A percentile compares a stretch with the other conserved stretches of the same genome.
Evolutionary conservation across 2,888 invertebrate genomes (phyloP).

Genomic region (Pseudoips prasinana): DNA sequence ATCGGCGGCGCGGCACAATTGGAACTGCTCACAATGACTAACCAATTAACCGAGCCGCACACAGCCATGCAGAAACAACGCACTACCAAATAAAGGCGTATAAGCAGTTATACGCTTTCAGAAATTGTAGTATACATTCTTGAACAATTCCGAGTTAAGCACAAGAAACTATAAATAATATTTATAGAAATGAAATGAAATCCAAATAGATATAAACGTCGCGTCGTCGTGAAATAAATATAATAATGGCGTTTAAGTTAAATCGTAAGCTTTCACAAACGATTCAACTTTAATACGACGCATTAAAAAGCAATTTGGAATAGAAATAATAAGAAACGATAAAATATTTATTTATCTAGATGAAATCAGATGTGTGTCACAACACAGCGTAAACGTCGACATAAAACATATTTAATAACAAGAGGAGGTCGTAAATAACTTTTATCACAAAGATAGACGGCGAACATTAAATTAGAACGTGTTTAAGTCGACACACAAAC

Average conservation of each 20-base stretch:
- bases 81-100: not conserved
- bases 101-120: no score
- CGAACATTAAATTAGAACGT: no score
- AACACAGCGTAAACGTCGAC: not conserved
- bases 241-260: no score
- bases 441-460: not conserved
- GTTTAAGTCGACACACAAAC: no score
- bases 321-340: not conserved
- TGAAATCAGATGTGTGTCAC: not conserved
- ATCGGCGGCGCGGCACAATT: conserved; percentile 12
- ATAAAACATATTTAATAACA: not conserved
- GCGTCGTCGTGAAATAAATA: no score
- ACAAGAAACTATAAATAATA: no score
- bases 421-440: conserved; percentile 15
- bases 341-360: not conserved
- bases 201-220: no score
- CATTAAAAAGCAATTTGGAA: not conserved
- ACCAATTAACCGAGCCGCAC: conserved; percentile 13
- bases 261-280: no score
- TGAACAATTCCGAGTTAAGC: not conserved
- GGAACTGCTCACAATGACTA: conserved; percentile 6
- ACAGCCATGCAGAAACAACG: conserved; percentile 5
- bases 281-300: no score
- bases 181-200: no score
- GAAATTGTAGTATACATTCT: no score